These are phyloP conservation scores for Plectrocnemia conspersa DNA, from an alignment of 1,140 invertebrate species.

Conservation along the genomic window DNA sequence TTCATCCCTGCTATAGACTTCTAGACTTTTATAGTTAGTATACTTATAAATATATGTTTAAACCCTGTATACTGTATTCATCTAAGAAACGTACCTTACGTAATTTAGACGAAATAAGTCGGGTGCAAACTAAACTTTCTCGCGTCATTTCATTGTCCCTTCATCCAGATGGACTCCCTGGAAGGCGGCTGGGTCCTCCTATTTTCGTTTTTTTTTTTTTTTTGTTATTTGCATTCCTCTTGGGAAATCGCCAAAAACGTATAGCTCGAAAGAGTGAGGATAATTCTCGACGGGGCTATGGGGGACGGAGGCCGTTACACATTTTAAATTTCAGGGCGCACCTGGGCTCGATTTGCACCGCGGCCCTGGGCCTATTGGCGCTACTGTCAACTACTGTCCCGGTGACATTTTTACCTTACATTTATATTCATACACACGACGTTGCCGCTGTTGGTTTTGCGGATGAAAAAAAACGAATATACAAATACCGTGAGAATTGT, in stretches of 20 bases:
- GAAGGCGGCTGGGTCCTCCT: not conserved
- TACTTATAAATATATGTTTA: too few relatives aligned
- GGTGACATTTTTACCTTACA: too few relatives aligned
- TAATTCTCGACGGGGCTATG: not conserved
- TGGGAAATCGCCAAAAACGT: constrained; percentile 13
- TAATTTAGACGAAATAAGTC: not conserved
- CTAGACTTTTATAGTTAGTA: too few relatives aligned
- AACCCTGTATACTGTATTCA: too few relatives aligned
- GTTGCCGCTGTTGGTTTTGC: too few relatives aligned
- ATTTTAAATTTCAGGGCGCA: not conserved
- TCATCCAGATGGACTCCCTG: not conserved
- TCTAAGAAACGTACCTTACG: too few relatives aligned
- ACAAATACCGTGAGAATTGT: too few relatives aligned
- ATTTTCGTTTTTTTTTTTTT: not conserved
- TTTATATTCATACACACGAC: too few relatives aligned
- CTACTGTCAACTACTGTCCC: too few relatives aligned
- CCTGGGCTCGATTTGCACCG: constrained; percentile 1
- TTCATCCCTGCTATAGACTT: too few relatives aligned
- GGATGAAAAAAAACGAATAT: too few relatives aligned
- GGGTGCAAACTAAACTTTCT: not conserved
- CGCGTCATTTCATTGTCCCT: constrained; percentile 7
- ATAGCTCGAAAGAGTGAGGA: not conserved
- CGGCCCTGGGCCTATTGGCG: not conserved
- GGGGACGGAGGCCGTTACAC: not conserved
- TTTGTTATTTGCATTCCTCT: constrained; percentile 16